These are phyloP conservation scores for Drosophila testacea DNA, from an alignment of 2,888 invertebrate species.

Conservation along the genomic window DNA sequence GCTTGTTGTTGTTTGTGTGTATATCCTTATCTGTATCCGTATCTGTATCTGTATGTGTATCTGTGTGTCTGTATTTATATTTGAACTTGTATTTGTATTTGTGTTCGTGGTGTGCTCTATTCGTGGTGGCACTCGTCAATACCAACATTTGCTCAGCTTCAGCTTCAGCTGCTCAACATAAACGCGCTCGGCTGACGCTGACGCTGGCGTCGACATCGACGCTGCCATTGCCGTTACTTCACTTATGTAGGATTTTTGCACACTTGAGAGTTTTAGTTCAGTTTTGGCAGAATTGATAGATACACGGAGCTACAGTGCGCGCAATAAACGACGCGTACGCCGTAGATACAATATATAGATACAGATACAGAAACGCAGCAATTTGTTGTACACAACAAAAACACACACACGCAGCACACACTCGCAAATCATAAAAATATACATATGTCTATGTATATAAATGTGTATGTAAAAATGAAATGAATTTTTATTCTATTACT, in stretches of 20 bases:
- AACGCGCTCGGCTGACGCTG: slow-evolving; percentile 39
- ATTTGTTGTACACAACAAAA: slow-evolving; percentile 20
- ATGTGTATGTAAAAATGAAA: background rate
- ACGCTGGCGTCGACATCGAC: slow-evolving; percentile 10
- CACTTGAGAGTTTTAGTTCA: slow-evolving; percentile 81
- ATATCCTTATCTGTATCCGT: slow-evolving; percentile 15
- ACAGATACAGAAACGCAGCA: slow-evolving; percentile 54
- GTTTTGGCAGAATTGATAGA: slow-evolving; percentile 78
- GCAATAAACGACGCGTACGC: slow-evolving; percentile 47
- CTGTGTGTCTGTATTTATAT: slow-evolving; percentile 13
- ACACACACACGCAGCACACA: slow-evolving; percentile 22
- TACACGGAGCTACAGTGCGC: slow-evolving; percentile 61
- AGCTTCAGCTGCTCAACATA: slow-evolving; percentile 62
- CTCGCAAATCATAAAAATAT: slow-evolving; percentile 14
- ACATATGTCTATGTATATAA: background rate
- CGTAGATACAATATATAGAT: slow-evolving; percentile 53
- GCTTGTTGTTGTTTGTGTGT: slow-evolving; percentile 39
- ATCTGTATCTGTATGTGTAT: slow-evolving; percentile 23
- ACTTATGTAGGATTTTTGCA: slow-evolving; percentile 76
- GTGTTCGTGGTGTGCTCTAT: slow-evolving; percentile 31
- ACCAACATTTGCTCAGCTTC: slow-evolving; percentile 50
- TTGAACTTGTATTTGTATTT: slow-evolving; percentile 16
- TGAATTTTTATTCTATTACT: slow-evolving; percentile 4
- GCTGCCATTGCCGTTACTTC: slow-evolving; percentile 52
- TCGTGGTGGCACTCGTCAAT: slow-evolving; percentile 43